Evolutionary conservation across 1,140 invertebrate genomes (phyloP).

Genomic region (Oppia nitens): DNA sequence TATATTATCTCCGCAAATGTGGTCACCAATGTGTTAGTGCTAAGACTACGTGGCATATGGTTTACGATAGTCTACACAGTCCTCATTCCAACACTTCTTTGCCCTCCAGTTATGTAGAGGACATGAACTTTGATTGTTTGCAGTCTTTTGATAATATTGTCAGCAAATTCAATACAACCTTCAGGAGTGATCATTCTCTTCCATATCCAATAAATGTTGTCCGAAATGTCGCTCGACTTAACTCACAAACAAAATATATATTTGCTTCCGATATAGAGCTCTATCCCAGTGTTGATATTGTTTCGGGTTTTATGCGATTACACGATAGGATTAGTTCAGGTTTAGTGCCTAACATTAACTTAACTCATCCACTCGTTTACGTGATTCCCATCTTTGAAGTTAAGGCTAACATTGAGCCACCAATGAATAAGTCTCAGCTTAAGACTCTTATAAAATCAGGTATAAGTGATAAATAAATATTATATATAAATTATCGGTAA

Average conservation of each 20-base stretch:
- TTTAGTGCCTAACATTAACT: constrained; percentile 8
- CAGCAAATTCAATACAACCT: neutral
- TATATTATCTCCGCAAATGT: constrained; percentile 39
- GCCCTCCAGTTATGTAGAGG: neutral
- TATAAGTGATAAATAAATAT: neutral
- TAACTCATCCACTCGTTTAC: constrained; percentile 36
- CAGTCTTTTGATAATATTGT: neutral
- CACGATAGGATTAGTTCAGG: constrained; percentile 6
- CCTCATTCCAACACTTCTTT: neutral
- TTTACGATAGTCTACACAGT: constrained; percentile 18
- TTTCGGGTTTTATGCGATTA: constrained; percentile 15
- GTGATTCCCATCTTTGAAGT: constrained; percentile 64
- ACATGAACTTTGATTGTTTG: neutral
- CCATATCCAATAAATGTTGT: constrained; percentile 26
- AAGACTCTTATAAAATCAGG: constrained; percentile 29
- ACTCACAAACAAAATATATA: constrained; percentile 22
- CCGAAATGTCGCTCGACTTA: constrained; percentile 23
- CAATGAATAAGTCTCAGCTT: constrained; percentile 56
- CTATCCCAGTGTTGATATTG: constrained; percentile 22
- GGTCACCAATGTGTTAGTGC: constrained; percentile 15
- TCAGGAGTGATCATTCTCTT: constrained; percentile 18
- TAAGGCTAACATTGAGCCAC: constrained; percentile 41
- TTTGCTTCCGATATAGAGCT: constrained; percentile 25
- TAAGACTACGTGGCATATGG: constrained; percentile 22
- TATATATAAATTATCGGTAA: constrained; percentile 29